Evolutionary conservation across 2,797 vertebrate species (phyloP), one percentile per base, ranked within the genome.

Genomic region (Sebastes paucispinis): DNA sequence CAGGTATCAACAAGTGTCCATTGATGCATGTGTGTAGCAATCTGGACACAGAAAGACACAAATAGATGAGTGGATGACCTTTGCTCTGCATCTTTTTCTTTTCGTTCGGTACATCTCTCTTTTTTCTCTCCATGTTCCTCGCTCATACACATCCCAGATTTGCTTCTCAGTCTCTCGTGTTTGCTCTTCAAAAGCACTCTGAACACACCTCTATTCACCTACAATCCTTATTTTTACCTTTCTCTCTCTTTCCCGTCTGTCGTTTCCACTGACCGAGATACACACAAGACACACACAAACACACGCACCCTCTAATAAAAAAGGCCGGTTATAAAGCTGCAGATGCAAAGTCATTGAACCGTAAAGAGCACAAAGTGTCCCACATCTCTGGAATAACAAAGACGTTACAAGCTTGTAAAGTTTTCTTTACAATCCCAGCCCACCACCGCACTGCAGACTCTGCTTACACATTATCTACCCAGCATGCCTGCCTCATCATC

Each of bases 201-300:
- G 9, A 65, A n/a, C n/a, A 69, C 67, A 87, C 75, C 68, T 77
- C 63, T 8, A 32, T 87, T 89, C 80, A 82, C 68, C 54, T 31
- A 11, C 50, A 76, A 50, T 77, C 52, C 71, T 83, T 73, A 68
- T 85, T 73, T 62, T 4, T 80, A 80, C 36, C 73, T 72, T 55
- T 79, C 72, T 54, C 29, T 54, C n/a, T 70, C 60, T 76, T 64
- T 70, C 75, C 39, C 10, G 1, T 73, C 73, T 27, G 73, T 86
- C 76, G 75, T 87, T 89, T 86, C 36, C 65, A 87, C 81, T 86
- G 87, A 88, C 84, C 74, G 73, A 91, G 79, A 91, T 84, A 81
- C 69, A 82, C 39, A 79, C 31, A 67, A 60, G 5, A 65, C 8
- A n/a, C 62, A 55, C 62, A 24, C 29, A 69, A 29, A 57, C 27